These are phyloP conservation scores for Archivesica marissinica DNA, from an alignment of 1,140 invertebrate species.

Conservation along the genomic window DNA sequence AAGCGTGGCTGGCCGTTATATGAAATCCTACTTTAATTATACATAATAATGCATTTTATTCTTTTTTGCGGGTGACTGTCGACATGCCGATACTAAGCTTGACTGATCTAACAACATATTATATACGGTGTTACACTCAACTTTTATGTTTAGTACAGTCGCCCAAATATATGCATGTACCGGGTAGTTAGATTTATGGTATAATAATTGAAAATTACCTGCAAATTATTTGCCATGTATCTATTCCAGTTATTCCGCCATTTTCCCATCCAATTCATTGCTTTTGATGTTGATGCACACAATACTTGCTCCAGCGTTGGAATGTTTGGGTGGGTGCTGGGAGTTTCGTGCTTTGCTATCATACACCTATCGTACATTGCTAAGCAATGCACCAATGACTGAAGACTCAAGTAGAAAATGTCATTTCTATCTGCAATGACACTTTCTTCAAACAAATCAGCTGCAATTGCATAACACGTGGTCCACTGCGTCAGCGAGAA, in stretches of 20 bases:
- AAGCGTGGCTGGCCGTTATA: no score
- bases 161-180: no score
- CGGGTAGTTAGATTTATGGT: no score
- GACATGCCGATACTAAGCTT: no score
- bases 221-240: background rate
- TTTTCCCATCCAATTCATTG: background rate
- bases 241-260: background rate
- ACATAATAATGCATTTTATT: no score
- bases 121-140: no score
- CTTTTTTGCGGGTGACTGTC: no score
- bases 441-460: slow-evolving; percentile 6
- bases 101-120: no score
- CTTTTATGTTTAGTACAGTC: no score
- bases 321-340: background rate
- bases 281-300: background rate
- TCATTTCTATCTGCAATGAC: background rate
- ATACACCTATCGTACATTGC: slow-evolving; percentile 16
- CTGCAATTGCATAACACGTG: slow-evolving; percentile 7
- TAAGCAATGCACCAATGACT: slow-evolving; percentile 5
- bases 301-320: background rate
- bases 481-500: background rate
- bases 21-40: no score
- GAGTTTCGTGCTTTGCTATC: background rate
- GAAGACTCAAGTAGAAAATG: background rate
- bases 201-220: background rate